These are phyloP conservation scores for Luperina nickerlii DNA, from an alignment of 2,888 invertebrate species.

Conservation along the genomic window DNA sequence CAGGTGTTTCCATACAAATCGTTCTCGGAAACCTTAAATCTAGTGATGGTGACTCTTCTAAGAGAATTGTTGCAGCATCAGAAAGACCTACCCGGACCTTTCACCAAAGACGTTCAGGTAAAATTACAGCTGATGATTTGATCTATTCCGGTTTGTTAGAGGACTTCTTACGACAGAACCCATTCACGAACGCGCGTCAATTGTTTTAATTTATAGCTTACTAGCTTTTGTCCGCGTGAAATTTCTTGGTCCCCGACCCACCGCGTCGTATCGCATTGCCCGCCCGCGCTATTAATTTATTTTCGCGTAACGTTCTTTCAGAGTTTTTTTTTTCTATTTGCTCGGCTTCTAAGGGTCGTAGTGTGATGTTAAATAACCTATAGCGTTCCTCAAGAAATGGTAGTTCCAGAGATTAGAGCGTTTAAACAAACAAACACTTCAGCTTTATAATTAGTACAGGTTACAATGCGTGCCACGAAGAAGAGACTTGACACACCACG, in stretches of 20 bases:
- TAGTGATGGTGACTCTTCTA: slow-evolving; percentile 97
- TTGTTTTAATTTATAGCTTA: neutral
- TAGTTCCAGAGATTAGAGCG: neutral
- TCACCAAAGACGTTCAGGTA: slow-evolving; percentile 96
- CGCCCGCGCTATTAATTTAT: neutral
- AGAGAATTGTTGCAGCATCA: slow-evolving; percentile 97
- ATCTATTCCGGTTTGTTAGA: neutral
- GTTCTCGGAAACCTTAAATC: slow-evolving; percentile 98
- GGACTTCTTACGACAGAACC: neutral
- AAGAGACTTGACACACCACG: too few relatives aligned
- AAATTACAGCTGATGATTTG: neutral
- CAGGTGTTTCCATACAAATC: slow-evolving; percentile 97
- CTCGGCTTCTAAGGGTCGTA: neutral
- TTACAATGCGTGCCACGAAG: too few relatives aligned
- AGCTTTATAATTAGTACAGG: neutral
- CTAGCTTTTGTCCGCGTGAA: neutral
- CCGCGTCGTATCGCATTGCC: neutral
- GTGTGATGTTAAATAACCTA: neutral
- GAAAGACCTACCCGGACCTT: slow-evolving; percentile 96
- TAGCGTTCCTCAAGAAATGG: neutral
- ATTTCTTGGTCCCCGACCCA: neutral
- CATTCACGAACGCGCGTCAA: neutral
- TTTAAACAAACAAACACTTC: neutral
- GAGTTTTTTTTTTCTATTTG: neutral
- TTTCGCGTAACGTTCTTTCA: neutral